Conservation (phyloP, 2,797 vertebrate species). For the Brachyrhaphis roseni region DNA sequence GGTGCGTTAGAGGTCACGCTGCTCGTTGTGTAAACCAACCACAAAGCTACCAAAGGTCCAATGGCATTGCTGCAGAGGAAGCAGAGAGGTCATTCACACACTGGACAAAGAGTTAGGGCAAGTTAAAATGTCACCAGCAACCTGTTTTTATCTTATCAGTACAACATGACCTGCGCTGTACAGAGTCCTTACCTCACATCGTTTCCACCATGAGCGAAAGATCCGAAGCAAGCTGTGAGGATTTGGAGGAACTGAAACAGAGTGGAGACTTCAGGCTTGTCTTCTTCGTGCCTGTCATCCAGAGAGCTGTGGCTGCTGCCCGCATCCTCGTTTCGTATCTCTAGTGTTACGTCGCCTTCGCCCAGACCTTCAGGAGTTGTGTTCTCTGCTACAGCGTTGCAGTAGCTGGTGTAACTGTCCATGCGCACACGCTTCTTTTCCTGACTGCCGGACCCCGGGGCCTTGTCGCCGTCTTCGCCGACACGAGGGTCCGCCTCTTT, state of each 20-base stretch:
- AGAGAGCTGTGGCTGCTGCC: constrained; percentile 85
- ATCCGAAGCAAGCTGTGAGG: constrained; percentile 97
- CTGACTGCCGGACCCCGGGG: constrained; percentile 40
- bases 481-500: constrained; percentile 71
- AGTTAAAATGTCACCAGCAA: constrained; percentile 25
- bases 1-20: constrained; percentile 78
- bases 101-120: not conserved
- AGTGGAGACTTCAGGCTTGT: constrained; percentile 90
- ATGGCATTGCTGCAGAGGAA: constrained; percentile 90
- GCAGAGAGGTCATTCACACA: constrained; percentile 6
- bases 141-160: not conserved
- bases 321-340: constrained; percentile 73
- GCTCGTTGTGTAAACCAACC: constrained; percentile 84
- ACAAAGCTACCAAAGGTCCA: constrained; percentile 93
- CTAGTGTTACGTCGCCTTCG: constrained; percentile 79
- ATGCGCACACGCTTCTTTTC: constrained; percentile 91
- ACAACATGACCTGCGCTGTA: not conserved
- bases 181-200: constrained; percentile 89
- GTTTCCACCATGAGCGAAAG: constrained; percentile 97
- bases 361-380: constrained; percentile 74
- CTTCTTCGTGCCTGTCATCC: constrained; percentile 89
- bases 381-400: constrained; percentile 93
- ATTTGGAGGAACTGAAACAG: constrained; percentile 99
- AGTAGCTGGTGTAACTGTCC: constrained; percentile 99
- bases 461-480: constrained; percentile 82